Evolutionary conservation across 2,888 invertebrate species (phyloP).

Genomic region (Blastobasis adustella): DNA sequence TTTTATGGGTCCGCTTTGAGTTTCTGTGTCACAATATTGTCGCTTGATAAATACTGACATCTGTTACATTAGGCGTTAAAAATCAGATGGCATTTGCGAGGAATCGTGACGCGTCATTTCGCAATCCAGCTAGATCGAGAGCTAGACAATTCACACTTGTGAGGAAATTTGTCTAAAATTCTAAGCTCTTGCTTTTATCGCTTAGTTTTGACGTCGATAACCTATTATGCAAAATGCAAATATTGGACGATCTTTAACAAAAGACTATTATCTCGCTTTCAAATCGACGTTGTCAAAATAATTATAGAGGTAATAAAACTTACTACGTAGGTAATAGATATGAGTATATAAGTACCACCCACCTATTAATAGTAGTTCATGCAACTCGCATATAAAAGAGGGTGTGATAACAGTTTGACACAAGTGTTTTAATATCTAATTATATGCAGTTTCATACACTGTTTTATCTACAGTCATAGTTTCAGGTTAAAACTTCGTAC

Average conservation of each 20-base stretch:
- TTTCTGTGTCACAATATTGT: constrained; percentile 3
- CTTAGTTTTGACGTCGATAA: constrained; percentile 5
- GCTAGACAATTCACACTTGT: constrained; percentile 22
- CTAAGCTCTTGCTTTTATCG: constrained; percentile 14
- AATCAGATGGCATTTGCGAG: constrained; percentile 3
- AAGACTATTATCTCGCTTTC: not conserved
- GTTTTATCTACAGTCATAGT: no score
- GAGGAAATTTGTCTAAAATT: constrained; percentile 4
- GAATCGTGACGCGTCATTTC: constrained; percentile 11
- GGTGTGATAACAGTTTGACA: no score
- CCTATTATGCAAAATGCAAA: constrained; percentile 7
- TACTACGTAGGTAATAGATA: no score
- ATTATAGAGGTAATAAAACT: no score
- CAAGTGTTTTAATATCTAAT: no score
- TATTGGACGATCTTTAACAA: constrained; percentile 1
- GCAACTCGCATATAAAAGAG: no score
- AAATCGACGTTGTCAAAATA: no score
- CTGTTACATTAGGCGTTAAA: not conserved
- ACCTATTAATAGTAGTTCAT: no score
- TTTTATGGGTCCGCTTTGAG: not conserved
- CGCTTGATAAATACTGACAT: constrained; percentile 5
- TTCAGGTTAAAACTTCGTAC: no score
- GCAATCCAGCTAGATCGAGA: constrained; percentile 12
- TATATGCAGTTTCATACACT: no score
- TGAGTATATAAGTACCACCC: no score